Conservation (phyloP, 2,888 invertebrate genomes). For the Eilema caniola region DNA sequence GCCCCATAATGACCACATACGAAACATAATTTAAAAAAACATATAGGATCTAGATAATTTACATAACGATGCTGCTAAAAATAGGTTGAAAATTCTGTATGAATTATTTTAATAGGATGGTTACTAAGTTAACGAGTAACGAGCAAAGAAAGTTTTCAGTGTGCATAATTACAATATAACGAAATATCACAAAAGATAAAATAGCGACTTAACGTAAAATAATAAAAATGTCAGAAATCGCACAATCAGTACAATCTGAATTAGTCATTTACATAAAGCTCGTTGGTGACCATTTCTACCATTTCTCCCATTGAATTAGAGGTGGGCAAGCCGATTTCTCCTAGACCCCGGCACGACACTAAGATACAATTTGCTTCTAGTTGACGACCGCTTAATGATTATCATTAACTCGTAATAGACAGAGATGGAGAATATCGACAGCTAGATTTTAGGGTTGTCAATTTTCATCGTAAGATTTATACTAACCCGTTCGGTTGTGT, state of each 20-base stretch:
- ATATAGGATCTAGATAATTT: too few species aligned
- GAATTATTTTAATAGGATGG: too few species aligned
- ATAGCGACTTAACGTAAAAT: neutral
- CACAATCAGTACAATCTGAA: conserved; percentile 30
- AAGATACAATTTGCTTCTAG: conserved; percentile 73
- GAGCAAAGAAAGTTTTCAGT: neutral
- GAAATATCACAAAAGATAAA: neutral
- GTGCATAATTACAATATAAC: neutral
- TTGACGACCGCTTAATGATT: conserved; percentile 74
- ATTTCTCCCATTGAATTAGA: conserved; percentile 27
- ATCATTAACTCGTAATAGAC: conserved; percentile 72
- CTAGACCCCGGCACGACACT: conserved; percentile 53
- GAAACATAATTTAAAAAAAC: too few species aligned
- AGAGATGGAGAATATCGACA: conserved; percentile 45
- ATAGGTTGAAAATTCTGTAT: too few species aligned
- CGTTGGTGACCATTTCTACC: conserved; percentile 13
- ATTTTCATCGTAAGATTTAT: neutral
- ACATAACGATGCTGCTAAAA: too few species aligned
- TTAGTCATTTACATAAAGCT: conserved; percentile 33
- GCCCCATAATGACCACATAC: too few species aligned
- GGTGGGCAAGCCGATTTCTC: conserved; percentile 44
- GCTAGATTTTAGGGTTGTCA: conserved; percentile 38
- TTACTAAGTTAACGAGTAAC: too few species aligned
- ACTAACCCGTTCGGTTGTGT: too few species aligned
- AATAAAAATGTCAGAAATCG: conserved; percentile 31